Percentiles rank a stretch among this genome's conserved stretches.
These are phyloP conservation scores for Diaperis boleti DNA, from an alignment of 2,888 invertebrate species.

Conservation along the genomic window DNA sequence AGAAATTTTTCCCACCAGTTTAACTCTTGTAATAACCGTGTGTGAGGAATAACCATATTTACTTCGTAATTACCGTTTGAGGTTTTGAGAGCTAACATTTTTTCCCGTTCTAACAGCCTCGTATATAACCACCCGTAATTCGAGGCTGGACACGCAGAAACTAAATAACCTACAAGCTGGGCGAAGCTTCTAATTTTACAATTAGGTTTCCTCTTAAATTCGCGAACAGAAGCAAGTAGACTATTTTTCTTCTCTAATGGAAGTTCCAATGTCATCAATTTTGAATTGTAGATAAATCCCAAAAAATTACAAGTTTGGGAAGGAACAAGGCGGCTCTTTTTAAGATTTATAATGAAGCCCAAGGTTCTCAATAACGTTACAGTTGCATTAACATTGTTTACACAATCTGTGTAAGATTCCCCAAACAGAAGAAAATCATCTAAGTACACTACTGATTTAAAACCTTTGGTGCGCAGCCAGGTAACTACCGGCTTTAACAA, in stretches of 20 bases:
- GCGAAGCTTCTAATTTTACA: slow-evolving; percentile 38
- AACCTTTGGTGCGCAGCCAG: not conserved
- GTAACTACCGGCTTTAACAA: not conserved
- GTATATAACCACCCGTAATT: slow-evolving; percentile 45
- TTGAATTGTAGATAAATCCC: slow-evolving; percentile 9
- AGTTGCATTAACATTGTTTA: not conserved
- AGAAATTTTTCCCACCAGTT: slow-evolving; percentile 15
- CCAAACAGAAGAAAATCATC: not conserved
- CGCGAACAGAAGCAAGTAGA: not conserved
- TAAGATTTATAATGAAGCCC: slow-evolving; percentile 20
- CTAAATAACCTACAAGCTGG: slow-evolving; percentile 26
- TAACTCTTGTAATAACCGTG: not conserved
- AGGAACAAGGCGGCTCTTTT: slow-evolving; percentile 7
- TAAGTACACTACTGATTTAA: not conserved
- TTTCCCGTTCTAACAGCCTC: slow-evolving; percentile 43
- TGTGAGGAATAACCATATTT: not conserved
- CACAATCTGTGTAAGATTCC: not conserved
- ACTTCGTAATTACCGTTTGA: slow-evolving; percentile 31
- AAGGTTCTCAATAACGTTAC: not conserved
- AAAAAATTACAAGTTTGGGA: slow-evolving; percentile 1
- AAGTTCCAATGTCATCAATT: slow-evolving; percentile 8
- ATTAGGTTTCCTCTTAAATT: not conserved
- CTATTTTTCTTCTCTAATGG: not conserved
- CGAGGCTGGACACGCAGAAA: slow-evolving; percentile 43
- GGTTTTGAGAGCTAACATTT: slow-evolving; percentile 27